Conservation (phyloP, 2,113 vertebrate species). For the Halcyon malimbica region DNA sequence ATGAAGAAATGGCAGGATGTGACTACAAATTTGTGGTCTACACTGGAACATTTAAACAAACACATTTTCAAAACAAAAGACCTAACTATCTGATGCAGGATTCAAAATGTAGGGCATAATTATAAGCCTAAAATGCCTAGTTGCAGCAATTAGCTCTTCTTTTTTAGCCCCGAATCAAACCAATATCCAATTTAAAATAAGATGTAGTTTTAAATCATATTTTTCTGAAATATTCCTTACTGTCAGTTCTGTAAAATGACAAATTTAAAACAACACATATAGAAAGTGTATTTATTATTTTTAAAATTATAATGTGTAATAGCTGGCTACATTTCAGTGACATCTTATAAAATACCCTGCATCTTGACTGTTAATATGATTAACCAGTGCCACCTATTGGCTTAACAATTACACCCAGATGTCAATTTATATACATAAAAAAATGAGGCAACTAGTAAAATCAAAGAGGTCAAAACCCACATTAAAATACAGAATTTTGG, state of each 20-base stretch:
- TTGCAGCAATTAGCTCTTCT: not conserved
- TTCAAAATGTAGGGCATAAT: not conserved
- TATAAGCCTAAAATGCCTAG: not conserved
- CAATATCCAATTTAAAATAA: not conserved
- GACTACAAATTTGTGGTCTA: not conserved
- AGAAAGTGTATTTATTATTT: not conserved
- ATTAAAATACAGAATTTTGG: not conserved
- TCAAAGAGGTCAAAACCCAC: not conserved
- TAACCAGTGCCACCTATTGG: constrained; percentile 62
- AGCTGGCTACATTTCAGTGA: not conserved
- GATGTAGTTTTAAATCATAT: not conserved
- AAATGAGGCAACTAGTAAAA: not conserved
- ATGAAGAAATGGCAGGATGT: not conserved
- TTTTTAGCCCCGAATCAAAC: not conserved
- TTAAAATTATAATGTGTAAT: not conserved
- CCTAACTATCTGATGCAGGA: not conserved
- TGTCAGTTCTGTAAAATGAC: not conserved
- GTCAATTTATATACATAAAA: not conserved
- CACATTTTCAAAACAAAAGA: not conserved
- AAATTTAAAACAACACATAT: not conserved
- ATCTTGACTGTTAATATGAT: not conserved
- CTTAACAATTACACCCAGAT: not conserved
- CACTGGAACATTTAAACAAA: not conserved
- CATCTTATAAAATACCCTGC: not conserved
- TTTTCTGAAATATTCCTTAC: not conserved